phyloP scores from a whole-genome alignment of 1,140 invertebrate genomes.

The Neodiprion fabricii region DNA sequence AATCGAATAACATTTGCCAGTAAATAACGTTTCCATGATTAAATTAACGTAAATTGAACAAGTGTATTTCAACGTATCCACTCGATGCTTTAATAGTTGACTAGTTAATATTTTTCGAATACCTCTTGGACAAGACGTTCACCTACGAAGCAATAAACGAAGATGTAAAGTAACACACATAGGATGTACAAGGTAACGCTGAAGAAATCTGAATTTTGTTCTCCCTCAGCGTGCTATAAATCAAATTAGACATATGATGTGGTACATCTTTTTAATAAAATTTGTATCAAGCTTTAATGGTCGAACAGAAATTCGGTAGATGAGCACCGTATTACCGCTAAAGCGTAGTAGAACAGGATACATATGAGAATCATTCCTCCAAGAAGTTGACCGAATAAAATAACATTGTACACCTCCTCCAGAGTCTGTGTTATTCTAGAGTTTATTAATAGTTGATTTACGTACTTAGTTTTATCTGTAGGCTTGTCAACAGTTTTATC shows the following conservation, averaged over 20 bases:
- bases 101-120: not conserved
- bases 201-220: slow-evolving; percentile 9
- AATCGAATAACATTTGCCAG: not conserved
- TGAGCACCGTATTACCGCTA: slow-evolving; percentile 16
- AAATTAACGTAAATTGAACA: too few relatives aligned
- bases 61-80: too few relatives aligned
- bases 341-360: slow-evolving; percentile 18
- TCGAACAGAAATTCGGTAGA: too few relatives aligned
- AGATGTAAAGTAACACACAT: slow-evolving; percentile 20
- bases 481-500: too few relatives aligned
- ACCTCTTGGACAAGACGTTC: slow-evolving; percentile 25
- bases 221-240: slow-evolving; percentile 21
- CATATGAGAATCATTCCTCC: not conserved
- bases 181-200: slow-evolving; percentile 19
- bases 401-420: not conserved
- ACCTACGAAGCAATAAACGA: slow-evolving; percentile 24
- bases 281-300: not conserved
- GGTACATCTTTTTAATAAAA: not conserved
- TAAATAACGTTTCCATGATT: not conserved
- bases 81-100: too few relatives aligned
- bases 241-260: not conserved
- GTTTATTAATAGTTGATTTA: not conserved
- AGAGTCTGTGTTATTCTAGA: not conserved
- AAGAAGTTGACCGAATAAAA: not conserved
- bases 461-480: too few relatives aligned